phyloP scores from a whole-genome alignment of 2,113 vertebrate genomes.

The Pungitius pungitius region DNA sequence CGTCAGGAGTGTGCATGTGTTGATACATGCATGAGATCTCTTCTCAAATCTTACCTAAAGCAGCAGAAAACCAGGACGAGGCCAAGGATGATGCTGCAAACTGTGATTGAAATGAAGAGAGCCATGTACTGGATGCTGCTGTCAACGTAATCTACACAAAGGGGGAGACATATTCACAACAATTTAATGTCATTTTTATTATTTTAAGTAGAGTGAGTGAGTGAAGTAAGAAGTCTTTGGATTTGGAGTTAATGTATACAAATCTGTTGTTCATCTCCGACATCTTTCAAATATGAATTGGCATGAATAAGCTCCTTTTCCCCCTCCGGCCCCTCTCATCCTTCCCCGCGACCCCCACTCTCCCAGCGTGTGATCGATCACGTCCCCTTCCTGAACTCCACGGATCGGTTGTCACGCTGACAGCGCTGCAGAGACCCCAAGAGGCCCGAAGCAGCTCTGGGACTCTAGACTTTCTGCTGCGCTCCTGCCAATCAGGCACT shows the following conservation, averaged over 20 bases:
- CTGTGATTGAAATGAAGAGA: slow-evolving; percentile 87
- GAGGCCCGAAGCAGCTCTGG: slow-evolving; percentile 70
- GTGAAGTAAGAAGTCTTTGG: background rate
- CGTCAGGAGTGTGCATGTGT: background rate
- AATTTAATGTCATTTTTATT: background rate
- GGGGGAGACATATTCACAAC: background rate
- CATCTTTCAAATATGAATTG: slow-evolving; percentile 41
- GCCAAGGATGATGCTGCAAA: slow-evolving; percentile 87
- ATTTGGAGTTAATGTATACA: slow-evolving; percentile 19
- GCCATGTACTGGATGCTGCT: slow-evolving; percentile 89
- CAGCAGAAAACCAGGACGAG: slow-evolving; percentile 90
- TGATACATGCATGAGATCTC: background rate
- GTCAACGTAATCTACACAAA: slow-evolving; percentile 85
- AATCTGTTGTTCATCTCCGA: slow-evolving; percentile 22
- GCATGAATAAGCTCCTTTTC: slow-evolving; percentile 30
- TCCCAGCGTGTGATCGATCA: slow-evolving; percentile 74
- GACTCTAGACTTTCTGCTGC: slow-evolving; percentile 78
- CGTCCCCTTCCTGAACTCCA: slow-evolving; percentile 73
- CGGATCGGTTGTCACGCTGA: slow-evolving; percentile 81
- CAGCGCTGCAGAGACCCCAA: slow-evolving; percentile 72
- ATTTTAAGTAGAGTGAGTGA: too few species aligned
- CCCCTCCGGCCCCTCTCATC: background rate
- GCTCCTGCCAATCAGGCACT: slow-evolving; percentile 58
- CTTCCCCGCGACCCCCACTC: background rate
- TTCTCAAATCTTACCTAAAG: slow-evolving; percentile 83